Percentiles rank a stretch among this genome's conserved stretches.
Evolutionary conservation across 1,140 invertebrate species (phyloP).

Genomic region (Zaprionus gabonicus): DNA sequence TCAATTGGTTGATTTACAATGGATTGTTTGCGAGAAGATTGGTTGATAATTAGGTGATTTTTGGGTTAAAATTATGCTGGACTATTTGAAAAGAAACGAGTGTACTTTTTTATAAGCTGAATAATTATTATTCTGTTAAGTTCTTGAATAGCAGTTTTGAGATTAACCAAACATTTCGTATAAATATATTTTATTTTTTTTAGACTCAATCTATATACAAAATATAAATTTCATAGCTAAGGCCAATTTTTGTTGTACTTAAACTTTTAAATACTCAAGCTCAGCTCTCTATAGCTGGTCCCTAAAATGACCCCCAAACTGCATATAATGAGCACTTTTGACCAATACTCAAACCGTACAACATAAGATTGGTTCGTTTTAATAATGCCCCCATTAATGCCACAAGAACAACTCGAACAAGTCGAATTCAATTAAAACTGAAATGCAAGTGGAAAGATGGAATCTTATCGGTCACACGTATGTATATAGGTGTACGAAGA

Average conservation of each 20-base stretch:
- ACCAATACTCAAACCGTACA: conserved; percentile 34
- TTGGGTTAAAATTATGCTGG: neutral
- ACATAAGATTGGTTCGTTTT: conserved; percentile 31
- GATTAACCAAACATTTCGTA: neutral
- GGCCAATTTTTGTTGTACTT: neutral
- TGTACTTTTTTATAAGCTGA: neutral
- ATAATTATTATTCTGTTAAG: neutral
- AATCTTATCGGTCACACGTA: conserved; percentile 45
- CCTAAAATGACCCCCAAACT: conserved; percentile 21
- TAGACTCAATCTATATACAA: neutral
- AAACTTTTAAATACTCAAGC: neutral
- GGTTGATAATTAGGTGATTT: neutral
- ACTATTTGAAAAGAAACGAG: neutral
- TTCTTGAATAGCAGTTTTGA: neutral
- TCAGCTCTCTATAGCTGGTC: neutral
- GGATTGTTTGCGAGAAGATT: neutral
- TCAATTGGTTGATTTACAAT: conserved; percentile 6
- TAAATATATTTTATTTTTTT: neutral
- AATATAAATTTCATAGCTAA: neutral
- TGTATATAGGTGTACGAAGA: conserved; percentile 44
- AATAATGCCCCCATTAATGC: conserved; percentile 34
- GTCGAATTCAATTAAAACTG: conserved; percentile 43
- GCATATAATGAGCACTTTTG: conserved; percentile 28
- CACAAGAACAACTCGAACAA: conserved; percentile 39
- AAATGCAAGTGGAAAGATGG: conserved; percentile 24